Evolutionary conservation across 2,888 invertebrate species (phyloP).

Genomic region (Drosophila ezoana): DNA sequence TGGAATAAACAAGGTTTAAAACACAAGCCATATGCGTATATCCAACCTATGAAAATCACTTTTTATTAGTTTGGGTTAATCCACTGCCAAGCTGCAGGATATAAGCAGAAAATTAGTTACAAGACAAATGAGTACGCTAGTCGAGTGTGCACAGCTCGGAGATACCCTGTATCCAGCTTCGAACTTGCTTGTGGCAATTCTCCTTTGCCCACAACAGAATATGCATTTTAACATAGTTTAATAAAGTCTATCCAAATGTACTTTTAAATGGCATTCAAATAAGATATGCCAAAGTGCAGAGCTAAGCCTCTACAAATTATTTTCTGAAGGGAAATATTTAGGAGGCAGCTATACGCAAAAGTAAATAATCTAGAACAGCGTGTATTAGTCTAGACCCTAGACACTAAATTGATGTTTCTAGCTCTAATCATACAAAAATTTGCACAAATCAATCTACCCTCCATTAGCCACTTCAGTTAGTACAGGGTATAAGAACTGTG

Average conservation of each 20-base stretch:
- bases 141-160: background rate
- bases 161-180: background rate
- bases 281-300: too few relatives aligned
- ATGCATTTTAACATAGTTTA: too few relatives aligned
- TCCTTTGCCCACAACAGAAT: too few relatives aligned
- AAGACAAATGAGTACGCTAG: constrained; percentile 2
- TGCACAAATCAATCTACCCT: background rate
- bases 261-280: too few relatives aligned
- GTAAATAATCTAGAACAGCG: too few relatives aligned
- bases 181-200: background rate
- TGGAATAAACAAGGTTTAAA: constrained; percentile 65
- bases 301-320: too few relatives aligned
- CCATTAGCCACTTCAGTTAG: background rate
- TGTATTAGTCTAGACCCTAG: too few relatives aligned
- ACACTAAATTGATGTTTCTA: too few relatives aligned
- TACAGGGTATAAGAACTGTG: constrained; percentile 22
- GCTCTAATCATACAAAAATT: too few relatives aligned
- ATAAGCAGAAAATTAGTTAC: constrained; percentile 15
- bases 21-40: constrained; percentile 64
- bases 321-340: too few relatives aligned
- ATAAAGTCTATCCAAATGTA: too few relatives aligned
- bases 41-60: constrained; percentile 55
- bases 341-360: too few relatives aligned
- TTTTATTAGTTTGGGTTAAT: constrained; percentile 79
- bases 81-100: constrained; percentile 50